Conservation (phyloP, 2,888 invertebrate species). For the Conistra vaccinii region DNA sequence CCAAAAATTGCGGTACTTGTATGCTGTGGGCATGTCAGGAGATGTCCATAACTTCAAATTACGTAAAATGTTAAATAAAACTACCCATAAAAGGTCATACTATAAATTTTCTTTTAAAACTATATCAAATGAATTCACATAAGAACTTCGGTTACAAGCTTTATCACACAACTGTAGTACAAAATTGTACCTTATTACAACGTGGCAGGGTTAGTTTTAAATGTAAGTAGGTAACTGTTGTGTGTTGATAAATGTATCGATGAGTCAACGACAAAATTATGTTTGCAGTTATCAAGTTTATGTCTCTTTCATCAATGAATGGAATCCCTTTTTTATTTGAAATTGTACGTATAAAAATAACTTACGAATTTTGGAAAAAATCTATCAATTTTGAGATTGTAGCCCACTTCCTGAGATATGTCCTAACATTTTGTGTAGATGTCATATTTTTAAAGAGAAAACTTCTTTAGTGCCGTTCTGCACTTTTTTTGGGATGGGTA, state of each 20-base stretch:
- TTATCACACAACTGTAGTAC: background rate
- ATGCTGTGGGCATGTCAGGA: no score
- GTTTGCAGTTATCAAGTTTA: background rate
- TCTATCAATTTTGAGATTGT: background rate
- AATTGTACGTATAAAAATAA: background rate
- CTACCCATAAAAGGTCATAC: constrained; percentile 14
- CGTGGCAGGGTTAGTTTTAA: background rate
- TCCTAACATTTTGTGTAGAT: no score
- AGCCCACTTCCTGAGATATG: background rate
- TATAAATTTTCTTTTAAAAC: constrained; percentile 29
- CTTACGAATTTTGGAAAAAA: background rate
- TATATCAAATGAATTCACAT: constrained; percentile 30
- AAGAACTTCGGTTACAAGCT: background rate
- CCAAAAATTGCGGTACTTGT: no score
- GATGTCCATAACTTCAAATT: background rate
- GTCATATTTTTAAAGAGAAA: no score
- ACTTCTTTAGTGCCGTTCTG: no score
- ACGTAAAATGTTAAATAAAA: constrained; percentile 22
- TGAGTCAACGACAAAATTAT: constrained; percentile 12
- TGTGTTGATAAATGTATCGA: constrained; percentile 4
- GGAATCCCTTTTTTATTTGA: background rate
- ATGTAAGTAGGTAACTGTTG: background rate
- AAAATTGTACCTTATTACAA: background rate
- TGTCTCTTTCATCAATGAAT: background rate
- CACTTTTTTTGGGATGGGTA: no score